These are phyloP conservation scores for Drosophila hamatofila DNA, from an alignment of 2,888 invertebrate genomes.

Conservation along the genomic window DNA sequence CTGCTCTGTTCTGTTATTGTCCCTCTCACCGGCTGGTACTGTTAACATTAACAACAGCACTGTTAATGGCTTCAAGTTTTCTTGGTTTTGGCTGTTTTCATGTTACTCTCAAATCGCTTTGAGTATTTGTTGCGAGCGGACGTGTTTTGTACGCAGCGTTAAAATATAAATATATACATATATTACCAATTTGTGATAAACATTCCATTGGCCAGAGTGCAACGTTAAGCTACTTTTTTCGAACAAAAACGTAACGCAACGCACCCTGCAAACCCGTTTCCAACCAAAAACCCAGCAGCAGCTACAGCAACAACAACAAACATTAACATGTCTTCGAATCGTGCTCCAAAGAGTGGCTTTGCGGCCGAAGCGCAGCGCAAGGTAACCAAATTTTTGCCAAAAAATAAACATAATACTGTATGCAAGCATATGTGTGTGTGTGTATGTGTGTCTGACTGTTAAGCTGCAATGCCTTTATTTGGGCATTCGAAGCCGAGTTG, in stretches of 20 bases:
- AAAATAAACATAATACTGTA: slow-evolving; percentile 45
- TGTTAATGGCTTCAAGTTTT: slow-evolving; percentile 36
- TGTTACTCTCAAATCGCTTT: slow-evolving; percentile 46
- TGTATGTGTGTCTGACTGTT: slow-evolving; percentile 17
- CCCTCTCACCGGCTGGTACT: slow-evolving; percentile 3
- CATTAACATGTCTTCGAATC: slow-evolving; percentile 84
- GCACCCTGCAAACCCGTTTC: slow-evolving; percentile 82
- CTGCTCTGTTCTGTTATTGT: slow-evolving; percentile 36
- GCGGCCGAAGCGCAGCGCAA: slow-evolving; percentile 98
- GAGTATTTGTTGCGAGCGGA: slow-evolving; percentile 66
- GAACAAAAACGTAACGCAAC: slow-evolving; percentile 35
- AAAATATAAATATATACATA: slow-evolving; percentile 8
- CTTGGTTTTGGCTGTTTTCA: slow-evolving; percentile 41
- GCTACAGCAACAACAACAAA: slow-evolving; percentile 43
- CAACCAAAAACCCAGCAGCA: slow-evolving; percentile 54
- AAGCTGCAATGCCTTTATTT: slow-evolving; percentile 73
- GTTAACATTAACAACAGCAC: slow-evolving; percentile 22
- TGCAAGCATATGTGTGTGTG: slow-evolving; percentile 18
- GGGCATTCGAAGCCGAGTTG: slow-evolving; percentile 55
- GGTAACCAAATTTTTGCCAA: slow-evolving; percentile 87
- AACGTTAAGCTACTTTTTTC: slow-evolving; percentile 57
- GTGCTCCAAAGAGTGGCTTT: slow-evolving; percentile 89
- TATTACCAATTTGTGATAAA: slow-evolving; percentile 73
- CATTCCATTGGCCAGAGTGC: slow-evolving; percentile 73
- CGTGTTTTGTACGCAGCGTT: slow-evolving; percentile 45